Percentiles rank a stretch among this genome's conserved stretches.
These are phyloP conservation scores for Prenolepis imparis DNA, from an alignment of 2,888 invertebrate species.

Conservation along the genomic window DNA sequence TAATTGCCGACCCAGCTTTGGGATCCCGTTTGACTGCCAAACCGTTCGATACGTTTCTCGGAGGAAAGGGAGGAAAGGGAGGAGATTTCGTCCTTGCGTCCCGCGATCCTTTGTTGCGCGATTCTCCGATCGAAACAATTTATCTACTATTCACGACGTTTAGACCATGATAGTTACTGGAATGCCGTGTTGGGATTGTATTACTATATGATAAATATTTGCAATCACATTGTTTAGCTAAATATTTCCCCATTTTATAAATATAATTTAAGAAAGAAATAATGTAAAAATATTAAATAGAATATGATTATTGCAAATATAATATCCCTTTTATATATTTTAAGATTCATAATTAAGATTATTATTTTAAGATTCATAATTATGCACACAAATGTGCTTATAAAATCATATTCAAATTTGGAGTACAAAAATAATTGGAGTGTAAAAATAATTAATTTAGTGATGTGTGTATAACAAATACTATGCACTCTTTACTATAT, in stretches of 20 bases:
- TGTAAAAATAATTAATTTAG: constrained; percentile 1
- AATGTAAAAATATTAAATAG: background rate
- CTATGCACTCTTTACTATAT: background rate
- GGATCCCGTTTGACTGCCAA: constrained; percentile 67
- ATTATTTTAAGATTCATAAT: background rate
- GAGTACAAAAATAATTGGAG: background rate
- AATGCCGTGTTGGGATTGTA: background rate
- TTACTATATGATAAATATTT: background rate
- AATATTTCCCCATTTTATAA: background rate
- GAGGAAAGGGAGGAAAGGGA: background rate
- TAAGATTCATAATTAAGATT: background rate
- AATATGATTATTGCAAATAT: background rate
- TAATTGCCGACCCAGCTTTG: constrained; percentile 79
- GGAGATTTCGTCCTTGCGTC: constrained; percentile 45
- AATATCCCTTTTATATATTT: background rate
- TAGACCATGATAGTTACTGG: background rate
- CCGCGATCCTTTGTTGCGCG: constrained; percentile 54
- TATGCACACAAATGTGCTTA: background rate
- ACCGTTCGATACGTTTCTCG: constrained; percentile 70
- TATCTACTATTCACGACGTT: constrained; percentile 30
- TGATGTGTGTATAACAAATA: background rate
- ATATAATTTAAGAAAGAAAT: background rate
- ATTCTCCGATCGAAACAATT: constrained; percentile 35
- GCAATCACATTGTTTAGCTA: background rate
- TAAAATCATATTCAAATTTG: constrained; percentile 13